phyloP scores from a whole-genome alignment of 2,797 vertebrate genomes.

The Cossypha dichroa region DNA sequence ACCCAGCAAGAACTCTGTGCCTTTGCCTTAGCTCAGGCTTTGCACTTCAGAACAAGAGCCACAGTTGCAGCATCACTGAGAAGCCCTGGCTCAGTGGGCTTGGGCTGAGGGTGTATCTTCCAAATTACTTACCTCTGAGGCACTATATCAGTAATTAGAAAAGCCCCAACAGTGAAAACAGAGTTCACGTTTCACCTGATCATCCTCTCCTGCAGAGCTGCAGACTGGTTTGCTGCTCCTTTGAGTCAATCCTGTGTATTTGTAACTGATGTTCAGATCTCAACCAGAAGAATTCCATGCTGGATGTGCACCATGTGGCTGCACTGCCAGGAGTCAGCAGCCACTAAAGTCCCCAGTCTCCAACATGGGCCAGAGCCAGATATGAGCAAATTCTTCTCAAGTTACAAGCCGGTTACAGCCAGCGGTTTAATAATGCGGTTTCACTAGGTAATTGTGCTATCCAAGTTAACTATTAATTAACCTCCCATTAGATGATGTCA shows the following conservation, averaged over 20 bases:
- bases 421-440: slow-evolving; percentile 23
- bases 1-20: background rate
- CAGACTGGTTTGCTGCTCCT: background rate
- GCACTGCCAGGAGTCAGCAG: background rate
- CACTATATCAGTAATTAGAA: background rate
- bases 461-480: slow-evolving; percentile 56
- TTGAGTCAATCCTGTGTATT: background rate
- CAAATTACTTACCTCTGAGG: background rate
- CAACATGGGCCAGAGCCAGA: background rate
- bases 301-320: background rate
- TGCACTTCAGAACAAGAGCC: background rate
- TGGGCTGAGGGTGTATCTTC: background rate
- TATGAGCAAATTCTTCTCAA: slow-evolving; percentile 31
- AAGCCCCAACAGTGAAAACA: fast-evolving
- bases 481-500: background rate
- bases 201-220: background rate
- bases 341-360: slow-evolving; percentile 6
- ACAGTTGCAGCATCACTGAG: fast-evolving
- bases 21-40: background rate
- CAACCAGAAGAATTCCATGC: background rate
- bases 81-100: background rate
- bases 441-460: slow-evolving; percentile 4
- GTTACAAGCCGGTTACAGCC: slow-evolving; percentile 8
- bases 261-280: background rate
- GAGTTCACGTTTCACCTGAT: background rate